Evolutionary conservation across 2,797 vertebrate species (phyloP).

Genomic region (Anomalospiza imberbis): DNA sequence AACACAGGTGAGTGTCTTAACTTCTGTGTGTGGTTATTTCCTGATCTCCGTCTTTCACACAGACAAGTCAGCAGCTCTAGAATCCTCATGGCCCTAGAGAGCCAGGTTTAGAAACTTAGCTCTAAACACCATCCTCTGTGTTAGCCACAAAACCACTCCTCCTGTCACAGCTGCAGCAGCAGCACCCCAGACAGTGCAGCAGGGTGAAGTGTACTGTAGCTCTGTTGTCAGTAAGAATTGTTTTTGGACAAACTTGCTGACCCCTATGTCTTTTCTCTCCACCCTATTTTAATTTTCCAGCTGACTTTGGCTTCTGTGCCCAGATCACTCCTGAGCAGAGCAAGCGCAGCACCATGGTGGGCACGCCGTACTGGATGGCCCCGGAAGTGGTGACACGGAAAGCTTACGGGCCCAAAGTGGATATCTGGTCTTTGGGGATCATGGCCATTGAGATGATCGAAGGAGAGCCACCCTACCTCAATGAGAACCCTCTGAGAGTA

Average conservation of each 20-base stretch:
- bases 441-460: constrained; percentile 99
- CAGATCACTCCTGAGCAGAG: constrained; percentile 97
- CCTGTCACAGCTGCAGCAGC: not conserved
- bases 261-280: not conserved
- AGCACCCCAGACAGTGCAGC: not conserved
- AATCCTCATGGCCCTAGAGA: not conserved
- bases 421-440: constrained; percentile 96
- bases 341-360: constrained; percentile 97
- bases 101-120: not conserved
- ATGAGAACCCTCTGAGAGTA: constrained; percentile 93
- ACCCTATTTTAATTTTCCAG: constrained; percentile 59
- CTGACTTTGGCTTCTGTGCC: constrained; percentile 95
- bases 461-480: constrained; percentile 94
- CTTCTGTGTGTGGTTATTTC: not conserved
- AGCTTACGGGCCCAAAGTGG: constrained; percentile 93
- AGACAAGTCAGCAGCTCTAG: not conserved
- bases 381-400: constrained; percentile 94
- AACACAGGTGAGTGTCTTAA: not conserved
- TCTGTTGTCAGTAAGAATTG: not conserved
- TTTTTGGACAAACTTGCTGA: not conserved
- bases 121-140: not conserved
- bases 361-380: constrained; percentile 96
- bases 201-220: not conserved
- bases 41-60: not conserved
- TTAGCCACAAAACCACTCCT: not conserved